Evolutionary conservation across 1,140 invertebrate species (phyloP).

Genomic region (Nautilus pompilius): DNA sequence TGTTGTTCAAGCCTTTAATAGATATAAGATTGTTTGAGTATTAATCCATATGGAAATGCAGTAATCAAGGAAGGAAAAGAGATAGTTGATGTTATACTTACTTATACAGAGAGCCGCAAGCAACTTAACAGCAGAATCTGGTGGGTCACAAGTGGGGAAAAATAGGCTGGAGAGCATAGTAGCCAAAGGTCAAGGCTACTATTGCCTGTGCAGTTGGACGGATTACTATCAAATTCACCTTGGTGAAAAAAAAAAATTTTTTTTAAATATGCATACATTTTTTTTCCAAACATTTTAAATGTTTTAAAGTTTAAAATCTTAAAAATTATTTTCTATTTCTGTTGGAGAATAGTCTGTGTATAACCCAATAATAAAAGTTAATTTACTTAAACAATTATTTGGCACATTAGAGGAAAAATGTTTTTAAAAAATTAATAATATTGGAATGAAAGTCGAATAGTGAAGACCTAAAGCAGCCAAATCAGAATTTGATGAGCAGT

Average conservation of each 20-base stretch:
- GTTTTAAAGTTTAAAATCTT: too few relatives aligned
- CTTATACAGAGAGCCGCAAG: constrained; percentile 48
- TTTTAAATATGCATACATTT: neutral
- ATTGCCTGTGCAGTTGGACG: constrained; percentile 66
- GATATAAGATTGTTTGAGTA: neutral
- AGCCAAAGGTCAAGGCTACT: constrained; percentile 49
- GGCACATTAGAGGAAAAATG: too few relatives aligned
- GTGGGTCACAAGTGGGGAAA: constrained; percentile 44
- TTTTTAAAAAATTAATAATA: too few relatives aligned
- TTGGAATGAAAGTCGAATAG: too few relatives aligned
- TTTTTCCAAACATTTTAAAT: neutral
- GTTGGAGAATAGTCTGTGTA: too few relatives aligned
- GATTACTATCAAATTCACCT: constrained; percentile 61
- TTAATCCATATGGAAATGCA: too few relatives aligned
- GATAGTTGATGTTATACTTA: constrained; percentile 39
- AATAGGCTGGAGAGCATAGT: constrained; percentile 50
- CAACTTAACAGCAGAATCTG: constrained; percentile 32
- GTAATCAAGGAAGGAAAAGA: too few relatives aligned
- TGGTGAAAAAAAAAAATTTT: constrained; percentile 1
- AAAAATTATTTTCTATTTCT: too few relatives aligned
- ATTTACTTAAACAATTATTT: too few relatives aligned
- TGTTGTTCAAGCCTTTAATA: neutral
- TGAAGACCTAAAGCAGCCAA: too few relatives aligned
- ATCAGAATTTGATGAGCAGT: too few relatives aligned
- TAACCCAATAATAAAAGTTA: too few relatives aligned